Percentiles rank a stretch among this genome's conserved stretches.
These are phyloP conservation scores for Subanguina moxae DNA, from an alignment of 1,140 invertebrate species.

Conservation along the genomic window DNA sequence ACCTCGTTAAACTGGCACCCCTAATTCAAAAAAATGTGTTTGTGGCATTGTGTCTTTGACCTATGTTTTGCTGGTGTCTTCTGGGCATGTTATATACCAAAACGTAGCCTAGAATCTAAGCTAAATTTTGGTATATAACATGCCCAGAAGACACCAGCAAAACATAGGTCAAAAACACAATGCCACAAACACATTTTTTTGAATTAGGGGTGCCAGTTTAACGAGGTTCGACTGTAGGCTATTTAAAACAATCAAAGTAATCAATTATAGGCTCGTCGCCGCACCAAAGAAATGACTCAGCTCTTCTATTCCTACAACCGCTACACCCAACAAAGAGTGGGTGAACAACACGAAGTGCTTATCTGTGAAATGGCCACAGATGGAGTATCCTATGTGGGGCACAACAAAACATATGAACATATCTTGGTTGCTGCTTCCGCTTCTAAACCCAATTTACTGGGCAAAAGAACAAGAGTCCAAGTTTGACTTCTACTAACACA, in stretches of 20 bases:
- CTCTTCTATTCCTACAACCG: conserved; percentile 85
- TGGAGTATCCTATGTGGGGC: conserved; percentile 81
- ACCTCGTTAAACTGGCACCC: no score
- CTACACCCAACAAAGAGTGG: conserved; percentile 71
- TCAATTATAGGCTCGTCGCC: conserved; percentile 70
- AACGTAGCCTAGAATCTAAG: no score
- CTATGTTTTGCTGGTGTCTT: not conserved
- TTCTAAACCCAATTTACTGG: not conserved
- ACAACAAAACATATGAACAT: conserved; percentile 70
- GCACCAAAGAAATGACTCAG: conserved; percentile 81
- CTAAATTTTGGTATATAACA: no score
- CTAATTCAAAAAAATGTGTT: no score
- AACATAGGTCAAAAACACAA: no score
- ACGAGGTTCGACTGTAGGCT: no score
- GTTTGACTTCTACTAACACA: not conserved
- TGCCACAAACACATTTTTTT: no score
- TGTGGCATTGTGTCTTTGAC: not conserved
- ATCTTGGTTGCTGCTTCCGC: not conserved
- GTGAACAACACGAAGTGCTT: conserved; percentile 74
- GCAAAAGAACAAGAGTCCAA: conserved; percentile 3
- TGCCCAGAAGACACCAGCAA: no score
- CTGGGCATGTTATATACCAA: no score
- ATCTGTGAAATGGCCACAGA: conserved; percentile 91
- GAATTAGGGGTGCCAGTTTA: no score
- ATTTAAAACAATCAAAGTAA: not conserved